A percentile compares a stretch with the other conserved stretches of the same genome.
These are phyloP conservation scores for Allacma fusca DNA, from an alignment of 2,888 invertebrate genomes.

Conservation along the genomic window DNA sequence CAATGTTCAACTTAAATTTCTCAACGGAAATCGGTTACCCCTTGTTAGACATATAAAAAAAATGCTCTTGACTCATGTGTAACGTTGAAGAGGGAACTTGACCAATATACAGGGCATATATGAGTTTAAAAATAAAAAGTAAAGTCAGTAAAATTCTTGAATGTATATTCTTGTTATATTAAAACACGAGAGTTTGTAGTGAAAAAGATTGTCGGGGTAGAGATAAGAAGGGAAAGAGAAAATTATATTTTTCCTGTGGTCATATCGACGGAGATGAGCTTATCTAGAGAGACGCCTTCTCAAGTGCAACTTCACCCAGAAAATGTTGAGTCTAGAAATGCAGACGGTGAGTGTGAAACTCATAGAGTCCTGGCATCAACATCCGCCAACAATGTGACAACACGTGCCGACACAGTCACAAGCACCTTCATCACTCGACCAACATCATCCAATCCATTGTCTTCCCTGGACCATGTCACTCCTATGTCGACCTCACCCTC, in stretches of 20 bases:
- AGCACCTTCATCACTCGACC: conserved; percentile 2
- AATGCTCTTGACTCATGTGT: too few relatives aligned
- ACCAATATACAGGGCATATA: not conserved
- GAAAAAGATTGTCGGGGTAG: not conserved
- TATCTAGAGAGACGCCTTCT: conserved; percentile 37
- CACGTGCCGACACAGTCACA: not conserved
- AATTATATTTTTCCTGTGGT: not conserved
- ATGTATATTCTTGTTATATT: too few relatives aligned
- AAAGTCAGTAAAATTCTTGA: too few relatives aligned
- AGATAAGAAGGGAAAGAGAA: not conserved
- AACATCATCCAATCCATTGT: conserved; percentile 19
- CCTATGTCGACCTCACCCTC: not conserved
- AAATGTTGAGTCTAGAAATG: conserved; percentile 27
- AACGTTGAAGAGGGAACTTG: not conserved
- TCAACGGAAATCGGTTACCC: too few relatives aligned
- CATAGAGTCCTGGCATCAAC: not conserved
- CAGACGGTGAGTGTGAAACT: not conserved
- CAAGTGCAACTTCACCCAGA: conserved; percentile 38
- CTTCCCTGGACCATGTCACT: not conserved
- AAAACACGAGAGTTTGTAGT: too few relatives aligned
- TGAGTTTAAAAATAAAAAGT: too few relatives aligned
- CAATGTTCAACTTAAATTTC: too few relatives aligned
- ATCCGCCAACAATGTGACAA: not conserved
- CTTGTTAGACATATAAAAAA: too few relatives aligned
- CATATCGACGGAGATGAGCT: conserved; percentile 37